Conservation (phyloP, 2,113 vertebrate genomes). For the Psophia crepitans region DNA sequence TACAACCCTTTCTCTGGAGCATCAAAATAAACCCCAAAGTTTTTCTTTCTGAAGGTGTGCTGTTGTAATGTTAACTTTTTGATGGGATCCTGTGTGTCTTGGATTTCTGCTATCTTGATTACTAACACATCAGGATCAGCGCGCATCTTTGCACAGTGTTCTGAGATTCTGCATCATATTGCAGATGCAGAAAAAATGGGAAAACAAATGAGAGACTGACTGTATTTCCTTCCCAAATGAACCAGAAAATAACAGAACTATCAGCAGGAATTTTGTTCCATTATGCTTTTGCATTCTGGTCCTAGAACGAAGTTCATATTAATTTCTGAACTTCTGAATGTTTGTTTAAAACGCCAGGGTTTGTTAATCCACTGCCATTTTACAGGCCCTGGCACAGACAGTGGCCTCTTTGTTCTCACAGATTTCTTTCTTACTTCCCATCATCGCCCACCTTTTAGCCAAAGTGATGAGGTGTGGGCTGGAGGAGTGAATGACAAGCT, state of each 20-base stretch:
- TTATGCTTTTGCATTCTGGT: neutral
- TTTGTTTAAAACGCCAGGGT: neutral
- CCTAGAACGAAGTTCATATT: neutral
- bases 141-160: neutral
- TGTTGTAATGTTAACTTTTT: neutral
- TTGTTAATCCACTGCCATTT: neutral
- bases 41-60: neutral
- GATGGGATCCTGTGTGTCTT: neutral
- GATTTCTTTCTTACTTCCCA: neutral
- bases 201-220: neutral
- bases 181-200: neutral
- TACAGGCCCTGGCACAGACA: neutral
- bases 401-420: neutral
- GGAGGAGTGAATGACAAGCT: neutral
- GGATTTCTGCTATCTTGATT: neutral
- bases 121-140: neutral
- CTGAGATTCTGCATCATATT: neutral
- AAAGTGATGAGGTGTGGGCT: neutral
- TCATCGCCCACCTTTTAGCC: neutral
- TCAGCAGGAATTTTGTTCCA: neutral
- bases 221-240: neutral
- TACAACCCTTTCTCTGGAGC: neutral
- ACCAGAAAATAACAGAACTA: neutral
- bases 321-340: neutral
- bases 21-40: neutral